Percentiles rank a stretch among this genome's conserved stretches.
phyloP scores from a whole-genome alignment of 2,888 invertebrate genomes.

The Perithous albicinctus region DNA sequence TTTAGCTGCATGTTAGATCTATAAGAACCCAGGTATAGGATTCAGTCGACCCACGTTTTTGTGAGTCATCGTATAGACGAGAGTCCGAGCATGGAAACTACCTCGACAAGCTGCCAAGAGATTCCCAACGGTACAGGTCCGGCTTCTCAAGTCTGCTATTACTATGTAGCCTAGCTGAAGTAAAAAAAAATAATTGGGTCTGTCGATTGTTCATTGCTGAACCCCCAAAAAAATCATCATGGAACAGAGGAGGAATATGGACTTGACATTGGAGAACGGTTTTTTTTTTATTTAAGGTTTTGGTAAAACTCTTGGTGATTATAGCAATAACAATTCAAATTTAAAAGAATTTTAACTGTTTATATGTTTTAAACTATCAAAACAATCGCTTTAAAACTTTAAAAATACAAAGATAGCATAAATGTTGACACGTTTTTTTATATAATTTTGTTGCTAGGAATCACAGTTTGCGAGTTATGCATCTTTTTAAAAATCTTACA shows the following conservation, averaged over 20 bases:
- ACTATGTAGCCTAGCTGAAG: background rate
- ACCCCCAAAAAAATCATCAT: background rate
- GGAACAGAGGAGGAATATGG: background rate
- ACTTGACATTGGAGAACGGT: background rate
- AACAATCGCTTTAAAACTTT: no score
- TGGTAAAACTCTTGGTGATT: no score
- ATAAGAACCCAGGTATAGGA: background rate
- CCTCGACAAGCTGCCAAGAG: background rate
- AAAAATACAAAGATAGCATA: no score
- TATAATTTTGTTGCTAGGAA: no score
- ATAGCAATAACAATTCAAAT: no score
- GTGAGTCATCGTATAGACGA: constrained; percentile 30
- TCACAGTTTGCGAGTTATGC: no score
- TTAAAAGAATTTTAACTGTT: no score
- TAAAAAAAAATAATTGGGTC: background rate
- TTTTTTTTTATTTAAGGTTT: background rate
- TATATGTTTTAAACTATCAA: no score
- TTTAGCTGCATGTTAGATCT: background rate
- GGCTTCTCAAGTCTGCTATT: background rate
- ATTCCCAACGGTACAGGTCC: constrained; percentile 8
- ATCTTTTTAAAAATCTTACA: no score
- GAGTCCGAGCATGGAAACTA: background rate
- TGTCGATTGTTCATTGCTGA: background rate
- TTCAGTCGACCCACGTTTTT: constrained; percentile 17
- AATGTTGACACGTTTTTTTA: no score